A percentile compares a stretch with the other conserved stretches of the same genome.
Conservation (phyloP, 2,797 vertebrate genomes). For the Neopelma chrysocephalum region DNA sequence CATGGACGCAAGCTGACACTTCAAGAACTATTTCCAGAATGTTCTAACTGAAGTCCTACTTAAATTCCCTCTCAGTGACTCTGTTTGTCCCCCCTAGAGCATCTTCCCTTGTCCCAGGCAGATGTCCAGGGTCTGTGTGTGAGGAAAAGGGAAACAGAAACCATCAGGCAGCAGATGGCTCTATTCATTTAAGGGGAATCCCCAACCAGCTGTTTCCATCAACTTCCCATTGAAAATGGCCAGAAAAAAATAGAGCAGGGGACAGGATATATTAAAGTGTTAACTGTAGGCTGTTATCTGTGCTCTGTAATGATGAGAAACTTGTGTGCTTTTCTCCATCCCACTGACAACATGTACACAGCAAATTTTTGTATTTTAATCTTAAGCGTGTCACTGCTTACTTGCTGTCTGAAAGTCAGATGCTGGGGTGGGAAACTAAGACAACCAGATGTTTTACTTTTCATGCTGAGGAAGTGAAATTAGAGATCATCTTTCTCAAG, state of each 20-base stretch:
- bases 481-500: constrained; percentile 40
- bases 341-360: neutral
- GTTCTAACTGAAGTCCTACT: neutral
- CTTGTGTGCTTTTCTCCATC: neutral
- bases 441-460: constrained; percentile 59
- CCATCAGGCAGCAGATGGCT: neutral
- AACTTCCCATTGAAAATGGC: neutral
- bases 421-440: constrained; percentile 37
- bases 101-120: neutral
- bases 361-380: constrained; percentile 33
- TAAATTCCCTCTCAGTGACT: neutral
- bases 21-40: neutral
- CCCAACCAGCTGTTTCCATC: constrained; percentile 7
- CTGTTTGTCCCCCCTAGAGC: neutral
- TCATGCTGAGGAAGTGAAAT: constrained; percentile 65
- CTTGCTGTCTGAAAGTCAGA: constrained; percentile 27
- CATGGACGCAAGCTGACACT: neutral
- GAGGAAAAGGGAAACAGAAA: neutral
- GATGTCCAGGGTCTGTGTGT: neutral
- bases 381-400: constrained; percentile 8
- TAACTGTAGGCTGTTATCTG: constrained; percentile 34
- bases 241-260: constrained; percentile 22
- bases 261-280: constrained; percentile 7
- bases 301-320: constrained; percentile 27
- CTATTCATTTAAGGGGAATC: neutral